These are phyloP conservation scores for Gymnocheta viridis DNA, from an alignment of 2,888 invertebrate genomes.

Conservation along the genomic window DNA sequence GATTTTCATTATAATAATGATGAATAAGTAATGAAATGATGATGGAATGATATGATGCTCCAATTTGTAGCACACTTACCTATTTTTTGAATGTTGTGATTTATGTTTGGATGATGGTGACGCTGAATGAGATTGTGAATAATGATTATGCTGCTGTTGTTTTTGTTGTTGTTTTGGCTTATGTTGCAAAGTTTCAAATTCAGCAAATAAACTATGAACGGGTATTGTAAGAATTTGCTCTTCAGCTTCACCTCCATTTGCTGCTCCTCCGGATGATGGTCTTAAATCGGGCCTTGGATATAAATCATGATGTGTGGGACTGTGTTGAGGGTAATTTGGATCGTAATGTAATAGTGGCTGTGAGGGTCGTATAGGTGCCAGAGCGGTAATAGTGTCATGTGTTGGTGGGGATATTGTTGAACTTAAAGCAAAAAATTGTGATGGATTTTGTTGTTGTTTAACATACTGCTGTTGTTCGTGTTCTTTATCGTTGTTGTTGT, in stretches of 20 bases:
- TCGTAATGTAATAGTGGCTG: constrained; percentile 43
- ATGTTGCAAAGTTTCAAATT: constrained; percentile 73
- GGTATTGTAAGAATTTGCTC: constrained; percentile 78
- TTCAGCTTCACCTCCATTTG: constrained; percentile 8
- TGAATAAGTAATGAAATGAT: background rate
- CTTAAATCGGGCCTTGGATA: constrained; percentile 71
- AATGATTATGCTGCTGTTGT: constrained; percentile 52
- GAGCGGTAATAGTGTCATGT: constrained; percentile 36
- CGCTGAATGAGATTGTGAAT: constrained; percentile 44
- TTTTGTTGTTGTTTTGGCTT: constrained; percentile 40
- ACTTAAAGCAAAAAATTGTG: constrained; percentile 71
- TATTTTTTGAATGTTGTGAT: constrained; percentile 48
- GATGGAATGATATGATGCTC: background rate
- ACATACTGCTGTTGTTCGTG: constrained; percentile 58
- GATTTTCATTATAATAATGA: background rate
- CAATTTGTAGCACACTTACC: constrained; percentile 53
- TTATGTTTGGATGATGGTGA: constrained; percentile 43
- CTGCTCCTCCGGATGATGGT: constrained; percentile 50
- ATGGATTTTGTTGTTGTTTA: constrained; percentile 59
- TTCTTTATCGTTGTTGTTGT: constrained; percentile 38
- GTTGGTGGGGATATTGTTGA: constrained; percentile 71
- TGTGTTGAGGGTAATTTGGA: constrained; percentile 74
- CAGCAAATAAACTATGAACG: constrained; percentile 74
- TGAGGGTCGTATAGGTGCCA: constrained; percentile 45
- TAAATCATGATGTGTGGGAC: constrained; percentile 73